These are phyloP conservation scores for Diaprepes abbreviatus DNA, from an alignment of 2,888 invertebrate genomes.

Conservation along the genomic window DNA sequence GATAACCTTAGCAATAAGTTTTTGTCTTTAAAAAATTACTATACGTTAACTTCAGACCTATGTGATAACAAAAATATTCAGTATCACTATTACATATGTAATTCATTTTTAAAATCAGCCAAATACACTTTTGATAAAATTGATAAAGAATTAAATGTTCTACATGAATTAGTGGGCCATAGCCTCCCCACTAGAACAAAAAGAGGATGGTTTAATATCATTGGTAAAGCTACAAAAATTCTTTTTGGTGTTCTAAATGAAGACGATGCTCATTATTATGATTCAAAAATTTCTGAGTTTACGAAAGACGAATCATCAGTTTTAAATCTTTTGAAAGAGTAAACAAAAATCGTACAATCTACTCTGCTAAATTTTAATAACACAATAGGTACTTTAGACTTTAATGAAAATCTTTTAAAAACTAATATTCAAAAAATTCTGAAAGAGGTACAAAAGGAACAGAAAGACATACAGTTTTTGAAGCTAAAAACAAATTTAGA, in stretches of 20 bases:
- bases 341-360: constrained; percentile 9
- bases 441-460: background rate
- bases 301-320: no score
- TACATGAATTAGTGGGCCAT: constrained; percentile 7
- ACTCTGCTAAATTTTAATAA: constrained; percentile 9
- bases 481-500: background rate
- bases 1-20: constrained; percentile 9
- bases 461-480: constrained; percentile 9
- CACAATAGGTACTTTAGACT: constrained; percentile 18
- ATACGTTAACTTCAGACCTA: background rate
- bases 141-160: background rate
- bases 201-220: constrained; percentile 19
- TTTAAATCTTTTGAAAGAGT: constrained; percentile 1
- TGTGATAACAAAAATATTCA: constrained; percentile 8
- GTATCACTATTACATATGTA: constrained; percentile 5
- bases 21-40: constrained; percentile 6
- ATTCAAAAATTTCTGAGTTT: constrained; percentile 10
- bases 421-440: background rate
- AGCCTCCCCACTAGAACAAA: background rate
- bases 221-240: constrained; percentile 13
- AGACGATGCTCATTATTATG: constrained; percentile 10
- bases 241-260: constrained; percentile 5
- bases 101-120: constrained; percentile 9
- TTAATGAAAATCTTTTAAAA: constrained; percentile 27
- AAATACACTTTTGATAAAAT: constrained; percentile 11